phyloP scores from a whole-genome alignment of 2,113 vertebrate genomes.

The Micronycteris hirsuta region DNA sequence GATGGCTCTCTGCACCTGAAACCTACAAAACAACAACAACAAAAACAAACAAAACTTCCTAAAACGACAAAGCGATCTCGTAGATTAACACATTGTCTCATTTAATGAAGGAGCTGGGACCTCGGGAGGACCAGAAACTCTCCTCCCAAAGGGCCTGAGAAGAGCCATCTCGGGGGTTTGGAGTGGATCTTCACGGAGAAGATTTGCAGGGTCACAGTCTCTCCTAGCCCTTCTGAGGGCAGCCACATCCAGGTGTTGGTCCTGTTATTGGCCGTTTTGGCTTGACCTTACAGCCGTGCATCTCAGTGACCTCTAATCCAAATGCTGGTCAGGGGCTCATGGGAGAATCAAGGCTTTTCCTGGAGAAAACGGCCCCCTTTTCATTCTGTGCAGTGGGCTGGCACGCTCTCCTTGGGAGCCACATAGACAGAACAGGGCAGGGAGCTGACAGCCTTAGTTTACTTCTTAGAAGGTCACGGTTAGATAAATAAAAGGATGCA shows the following conservation, averaged over 20 bases:
- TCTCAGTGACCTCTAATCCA: slow-evolving; percentile 41
- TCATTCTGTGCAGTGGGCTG: neutral
- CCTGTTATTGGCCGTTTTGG: slow-evolving; percentile 26
- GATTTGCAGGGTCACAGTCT: neutral
- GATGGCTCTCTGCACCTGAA: neutral
- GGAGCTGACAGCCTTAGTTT: neutral
- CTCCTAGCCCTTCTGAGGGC: neutral
- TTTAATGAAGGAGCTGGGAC: neutral
- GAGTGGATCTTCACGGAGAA: neutral
- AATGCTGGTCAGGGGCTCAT: slow-evolving; percentile 31
- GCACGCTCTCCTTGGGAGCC: neutral
- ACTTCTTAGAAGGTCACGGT: neutral
- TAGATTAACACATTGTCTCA: neutral
- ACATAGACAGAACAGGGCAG: neutral
- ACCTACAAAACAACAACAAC: neutral
- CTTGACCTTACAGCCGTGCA: slow-evolving; percentile 20
- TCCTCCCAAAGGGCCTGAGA: neutral
- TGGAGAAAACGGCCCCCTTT: neutral
- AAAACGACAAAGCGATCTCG: neutral
- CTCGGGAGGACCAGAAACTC: neutral
- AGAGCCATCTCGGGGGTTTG: neutral
- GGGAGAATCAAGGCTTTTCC: neutral
- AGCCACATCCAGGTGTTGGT: neutral
- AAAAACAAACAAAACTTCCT: neutral
- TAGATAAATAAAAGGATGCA: neutral